Evolutionary conservation across 1,140 invertebrate genomes (phyloP), one percentile per base, ranked within the genome.

Genomic region (Heliconius hewitsoni): DNA sequence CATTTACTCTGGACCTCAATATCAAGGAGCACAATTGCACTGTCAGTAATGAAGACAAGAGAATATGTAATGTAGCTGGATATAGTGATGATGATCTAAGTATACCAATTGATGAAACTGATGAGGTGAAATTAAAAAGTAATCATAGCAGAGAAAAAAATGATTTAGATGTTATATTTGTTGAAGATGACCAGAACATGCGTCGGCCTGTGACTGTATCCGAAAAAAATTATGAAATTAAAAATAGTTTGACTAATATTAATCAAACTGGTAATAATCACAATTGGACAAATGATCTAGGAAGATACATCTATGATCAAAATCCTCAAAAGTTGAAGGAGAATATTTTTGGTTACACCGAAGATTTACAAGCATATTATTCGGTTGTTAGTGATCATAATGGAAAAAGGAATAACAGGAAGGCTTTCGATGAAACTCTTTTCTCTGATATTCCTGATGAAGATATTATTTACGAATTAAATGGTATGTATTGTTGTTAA

Each of bases 381-480:
- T 23, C 30, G 23, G 57, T 11, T 60, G 57, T 3, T 60, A 27
- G 23, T 27, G 57, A 60, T 5, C 23, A 13, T 13, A 27, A 13
- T 27, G 9, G 23, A 11, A 60, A 27, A 60, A 11, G 57, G 11
- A 60, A 60, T 19, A 8, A 27, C 57, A 60, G 57, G 4, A 60
- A 60, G 57, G 57, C 57, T 60, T 60, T 60, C 57, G 57, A 60
- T 60, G 57, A 60, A 60, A 60, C 57, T 60, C 57, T 60, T 27
- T 60, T 60, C 57, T 60, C 57, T 60, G 57, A 30, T 6, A 30
- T 52, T 34, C 3, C 39, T 19, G 37, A 23, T 19, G 76, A 71
- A 0, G 66, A 75, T 55, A 76, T 83, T 46, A 83, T 83, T 71
- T 81, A 83, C 60, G 70, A 78, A 37, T 73, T 83, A 39, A 79